These are phyloP conservation scores for Rhinophrynus dorsalis DNA, from an alignment of 2,797 vertebrate genomes.

Conservation along the genomic window DNA sequence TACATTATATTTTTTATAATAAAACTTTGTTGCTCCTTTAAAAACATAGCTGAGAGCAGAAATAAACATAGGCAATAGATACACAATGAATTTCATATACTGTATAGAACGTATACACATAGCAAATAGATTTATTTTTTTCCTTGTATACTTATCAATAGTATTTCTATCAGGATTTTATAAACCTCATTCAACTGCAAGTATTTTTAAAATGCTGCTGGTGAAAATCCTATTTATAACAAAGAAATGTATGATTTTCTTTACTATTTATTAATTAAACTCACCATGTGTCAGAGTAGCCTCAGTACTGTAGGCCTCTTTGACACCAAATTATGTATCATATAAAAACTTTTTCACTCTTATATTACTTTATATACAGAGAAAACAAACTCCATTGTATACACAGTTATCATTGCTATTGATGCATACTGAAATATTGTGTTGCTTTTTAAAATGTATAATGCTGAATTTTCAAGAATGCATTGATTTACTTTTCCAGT, in stretches of 20 bases:
- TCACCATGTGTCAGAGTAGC: background rate
- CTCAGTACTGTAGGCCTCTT: background rate
- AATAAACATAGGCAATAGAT: slow-evolving; percentile 71
- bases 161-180: slow-evolving; percentile 48
- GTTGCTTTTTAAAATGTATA: slow-evolving; percentile 67
- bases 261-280: slow-evolving; percentile 47
- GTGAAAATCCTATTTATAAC: slow-evolving; percentile 64
- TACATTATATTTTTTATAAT: no score
- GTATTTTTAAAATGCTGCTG: slow-evolving; percentile 64
- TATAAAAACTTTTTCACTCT: slow-evolving; percentile 59
- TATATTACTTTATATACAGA: slow-evolving; percentile 72
- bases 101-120: slow-evolving; percentile 38
- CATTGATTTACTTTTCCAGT: slow-evolving; percentile 57
- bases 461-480: slow-evolving; percentile 72
- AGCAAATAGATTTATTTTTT: slow-evolving; percentile 30
- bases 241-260: slow-evolving; percentile 64
- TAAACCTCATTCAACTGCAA: slow-evolving; percentile 66
- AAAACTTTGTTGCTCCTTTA: no score
- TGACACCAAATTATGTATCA: background rate
- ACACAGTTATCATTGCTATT: slow-evolving; percentile 64
- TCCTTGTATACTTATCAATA: slow-evolving; percentile 38
- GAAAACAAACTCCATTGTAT: slow-evolving; percentile 58
- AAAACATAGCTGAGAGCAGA: slow-evolving; percentile 72
- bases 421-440: slow-evolving; percentile 70
- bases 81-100: slow-evolving; percentile 65